Percentiles rank a stretch among this genome's conserved stretches.
These are phyloP conservation scores for Protobothrops flavoviridis DNA, from an alignment of 2,113 vertebrate genomes.

Conservation along the genomic window DNA sequence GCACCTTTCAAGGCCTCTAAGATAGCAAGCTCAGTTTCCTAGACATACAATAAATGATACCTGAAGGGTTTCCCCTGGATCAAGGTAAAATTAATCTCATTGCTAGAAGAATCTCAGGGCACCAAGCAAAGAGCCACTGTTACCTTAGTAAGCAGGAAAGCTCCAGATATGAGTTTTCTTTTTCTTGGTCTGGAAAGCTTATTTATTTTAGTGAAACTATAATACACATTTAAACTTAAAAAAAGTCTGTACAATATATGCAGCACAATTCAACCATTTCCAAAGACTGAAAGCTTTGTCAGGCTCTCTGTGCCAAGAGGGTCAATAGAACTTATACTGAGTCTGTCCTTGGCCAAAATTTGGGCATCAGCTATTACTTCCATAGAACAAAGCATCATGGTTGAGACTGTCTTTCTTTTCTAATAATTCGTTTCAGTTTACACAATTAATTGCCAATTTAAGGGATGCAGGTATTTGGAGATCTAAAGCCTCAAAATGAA, in stretches of 20 bases:
- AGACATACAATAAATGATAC: background rate
- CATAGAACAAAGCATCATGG: background rate
- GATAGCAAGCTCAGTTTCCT: background rate
- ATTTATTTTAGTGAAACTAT: background rate
- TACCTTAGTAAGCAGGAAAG: background rate
- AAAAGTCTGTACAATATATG: background rate
- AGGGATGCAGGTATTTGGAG: background rate
- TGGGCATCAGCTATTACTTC: background rate
- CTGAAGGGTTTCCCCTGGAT: no score
- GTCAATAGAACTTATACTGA: background rate
- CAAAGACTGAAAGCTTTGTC: background rate
- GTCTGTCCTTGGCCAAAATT: background rate
- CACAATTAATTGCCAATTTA: background rate
- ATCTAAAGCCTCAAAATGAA: background rate
- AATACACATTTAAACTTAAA: background rate
- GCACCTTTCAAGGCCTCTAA: background rate
- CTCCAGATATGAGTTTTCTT: background rate
- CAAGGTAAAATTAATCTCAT: background rate
- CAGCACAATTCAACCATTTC: background rate
- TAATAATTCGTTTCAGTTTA: background rate
- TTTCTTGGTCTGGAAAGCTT: background rate
- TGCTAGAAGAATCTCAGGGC: background rate
- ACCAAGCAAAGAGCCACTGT: background rate
- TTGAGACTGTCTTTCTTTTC: background rate
- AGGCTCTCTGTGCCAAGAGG: background rate